Conservation (phyloP, 2,797 vertebrate genomes). For the Bryconaethiops microstoma region DNA sequence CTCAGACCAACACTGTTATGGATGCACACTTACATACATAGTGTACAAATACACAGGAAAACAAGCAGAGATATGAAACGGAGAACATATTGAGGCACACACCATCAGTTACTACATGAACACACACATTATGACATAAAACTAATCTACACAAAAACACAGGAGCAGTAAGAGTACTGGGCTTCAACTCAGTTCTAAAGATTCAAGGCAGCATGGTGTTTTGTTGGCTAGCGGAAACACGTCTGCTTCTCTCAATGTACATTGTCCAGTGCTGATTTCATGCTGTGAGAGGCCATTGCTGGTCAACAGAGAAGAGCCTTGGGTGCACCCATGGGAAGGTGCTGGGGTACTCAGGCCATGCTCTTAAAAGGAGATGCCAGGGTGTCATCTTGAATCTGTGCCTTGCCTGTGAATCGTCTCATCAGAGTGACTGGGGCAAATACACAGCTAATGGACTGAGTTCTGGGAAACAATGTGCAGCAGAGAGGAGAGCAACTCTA, state of each 20-base stretch:
- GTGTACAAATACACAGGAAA: background rate
- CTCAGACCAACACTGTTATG: slow-evolving; percentile 6
- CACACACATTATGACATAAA: background rate
- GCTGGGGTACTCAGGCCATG: background rate
- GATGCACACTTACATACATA: background rate
- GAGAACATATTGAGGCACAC: background rate
- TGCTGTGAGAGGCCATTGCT: slow-evolving; percentile 1
- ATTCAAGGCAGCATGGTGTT: background rate
- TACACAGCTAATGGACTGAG: slow-evolving; percentile 30
- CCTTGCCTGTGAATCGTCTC: slow-evolving; percentile 25
- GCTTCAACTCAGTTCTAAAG: background rate
- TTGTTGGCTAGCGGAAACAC: slow-evolving; percentile 24
- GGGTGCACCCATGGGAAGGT: slow-evolving; percentile 20
- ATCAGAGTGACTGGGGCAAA: slow-evolving; percentile 35
- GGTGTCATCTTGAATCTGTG: slow-evolving; percentile 38
- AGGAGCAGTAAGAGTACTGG: background rate
- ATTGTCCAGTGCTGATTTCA: background rate
- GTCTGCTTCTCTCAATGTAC: slow-evolving; percentile 20
- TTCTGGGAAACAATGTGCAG: slow-evolving; percentile 11
- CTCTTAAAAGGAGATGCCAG: slow-evolving; percentile 23
- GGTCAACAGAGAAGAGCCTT: slow-evolving; percentile 12
- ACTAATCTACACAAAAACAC: background rate
- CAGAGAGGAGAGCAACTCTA: slow-evolving; percentile 3
- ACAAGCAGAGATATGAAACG: background rate
- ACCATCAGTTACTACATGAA: background rate